phyloP scores from a whole-genome alignment of 30 jellyfish, hydroid and myxozoan genomes.

The Morbakka virulenta region DNA sequence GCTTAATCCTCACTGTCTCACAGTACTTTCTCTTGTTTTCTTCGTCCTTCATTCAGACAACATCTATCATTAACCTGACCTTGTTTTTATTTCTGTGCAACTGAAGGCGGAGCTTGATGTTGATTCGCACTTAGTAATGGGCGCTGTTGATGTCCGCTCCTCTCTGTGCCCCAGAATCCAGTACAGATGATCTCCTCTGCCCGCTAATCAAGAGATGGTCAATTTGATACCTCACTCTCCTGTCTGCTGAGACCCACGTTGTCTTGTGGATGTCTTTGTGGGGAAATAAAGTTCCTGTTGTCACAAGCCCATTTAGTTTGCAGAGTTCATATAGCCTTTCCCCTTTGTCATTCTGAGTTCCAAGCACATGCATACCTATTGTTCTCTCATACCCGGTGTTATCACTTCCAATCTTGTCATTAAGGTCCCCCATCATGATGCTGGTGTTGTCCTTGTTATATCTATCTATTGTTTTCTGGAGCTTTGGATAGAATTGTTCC shows the following conservation, averaged over 20 bases:
- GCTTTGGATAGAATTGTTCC: not conserved
- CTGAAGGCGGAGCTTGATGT: not conserved
- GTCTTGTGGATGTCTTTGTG: not conserved
- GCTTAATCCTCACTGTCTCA: not conserved
- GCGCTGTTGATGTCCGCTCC: not conserved
- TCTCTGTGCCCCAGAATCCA: not conserved
- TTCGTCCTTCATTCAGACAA: not conserved
- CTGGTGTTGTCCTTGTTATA: not conserved
- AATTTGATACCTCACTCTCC: not conserved
- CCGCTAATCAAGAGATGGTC: not conserved
- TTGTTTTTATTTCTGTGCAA: not conserved
- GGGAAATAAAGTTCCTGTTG: not conserved
- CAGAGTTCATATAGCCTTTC: not conserved
- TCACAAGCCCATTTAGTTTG: not conserved
- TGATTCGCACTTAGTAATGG: not conserved
- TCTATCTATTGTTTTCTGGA: not conserved
- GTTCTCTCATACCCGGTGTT: not conserved
- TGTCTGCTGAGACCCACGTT: not conserved
- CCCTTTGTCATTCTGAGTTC: not conserved
- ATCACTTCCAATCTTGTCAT: not conserved
- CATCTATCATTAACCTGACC: not conserved
- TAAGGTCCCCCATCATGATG: not conserved
- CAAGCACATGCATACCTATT: not conserved
- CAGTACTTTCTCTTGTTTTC: too few relatives aligned
- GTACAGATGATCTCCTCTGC: not conserved